These are phyloP conservation scores for Crocodylus rhombifer DNA, from an alignment of 2,797 vertebrate genomes.

Conservation along the genomic window DNA sequence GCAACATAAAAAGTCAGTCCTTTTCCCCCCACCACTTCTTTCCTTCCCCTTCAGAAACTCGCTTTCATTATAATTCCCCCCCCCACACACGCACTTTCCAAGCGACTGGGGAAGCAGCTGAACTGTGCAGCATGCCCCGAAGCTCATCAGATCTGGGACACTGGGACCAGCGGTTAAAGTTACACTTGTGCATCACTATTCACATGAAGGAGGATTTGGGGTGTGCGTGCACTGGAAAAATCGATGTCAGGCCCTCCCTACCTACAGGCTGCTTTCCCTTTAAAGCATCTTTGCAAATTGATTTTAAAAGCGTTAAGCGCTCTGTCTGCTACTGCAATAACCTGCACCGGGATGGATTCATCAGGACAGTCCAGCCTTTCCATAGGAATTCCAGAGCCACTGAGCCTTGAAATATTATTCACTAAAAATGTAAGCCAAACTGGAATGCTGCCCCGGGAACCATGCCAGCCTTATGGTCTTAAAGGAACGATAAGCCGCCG, in stretches of 20 bases:
- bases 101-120: not conserved
- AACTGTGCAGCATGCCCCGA: not conserved
- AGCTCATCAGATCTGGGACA: accelerated
- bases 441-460: constrained; percentile 51
- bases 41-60: not conserved
- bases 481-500: constrained; percentile 53
- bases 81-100: not conserved
- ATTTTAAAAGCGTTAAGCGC: not conserved
- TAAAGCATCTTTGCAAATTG: not conserved
- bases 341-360: not conserved
- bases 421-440: constrained; percentile 17
- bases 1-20: not conserved
- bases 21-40: no score
- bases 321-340: no score
- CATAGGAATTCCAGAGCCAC: not conserved
- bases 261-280: not conserved
- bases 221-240: accelerated
- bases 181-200: not conserved
- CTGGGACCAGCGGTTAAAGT: not conserved
- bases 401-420: constrained; percentile 18
- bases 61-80: not conserved
- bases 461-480: constrained; percentile 31
- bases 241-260: not conserved
- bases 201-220: not conserved
- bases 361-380: not conserved